Base-by-base conservation (phyloP, 2,113 vertebrate species). In the Perognathus longimembris region DNA sequence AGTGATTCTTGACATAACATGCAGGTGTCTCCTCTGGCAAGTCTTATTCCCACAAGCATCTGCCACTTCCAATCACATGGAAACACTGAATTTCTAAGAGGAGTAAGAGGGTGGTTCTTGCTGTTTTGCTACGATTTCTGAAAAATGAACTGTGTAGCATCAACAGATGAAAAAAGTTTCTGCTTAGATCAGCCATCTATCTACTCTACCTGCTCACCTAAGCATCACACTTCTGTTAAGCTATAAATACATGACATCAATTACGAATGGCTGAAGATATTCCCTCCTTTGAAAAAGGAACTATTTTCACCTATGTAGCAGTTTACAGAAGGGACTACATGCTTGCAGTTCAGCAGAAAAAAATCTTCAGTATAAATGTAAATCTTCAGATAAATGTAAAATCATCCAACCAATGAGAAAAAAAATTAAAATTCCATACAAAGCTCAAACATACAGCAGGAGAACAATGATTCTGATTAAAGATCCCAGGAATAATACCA, bases 151-250 rank as follows among this genome's bases (percentile, higher is more conserved):
- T 83, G 11, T 84, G 21, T 83, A 63, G 28, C 93, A 80, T 32
- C 93, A 80, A 79, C 0, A 90, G 67, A 40, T 32, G 57, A 70
- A 80, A 83, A 34, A 79, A 71, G 57, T 36, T 75, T 95, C 86
- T 93, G 30, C 77, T 90, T 83, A 66, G 66, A 83, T 89, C 34
- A 91, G 67, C 54, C 30, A 94, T 59, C 59, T 93, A 94, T 59
- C 59, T 93, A 57, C 34, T 21, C n/a, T 7, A 71, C 20, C 14
- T 61, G 38, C 54, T 61, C 18, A 82, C 6, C 30, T 32, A 64
- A 40, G 30, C 32, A 88, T 87, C 73, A 89, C 36, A 82, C 28
- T 12, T 92, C 90, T 59, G 57, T 86, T 89, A 89, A 94, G 20
- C 26, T 28, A 18, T 83, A 82, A 79, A 61, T 54, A 83, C 21